Percentiles rank a stretch among this genome's conserved stretches.
Conservation (phyloP, 2,888 invertebrate species). For the Amphimallon solstitiale region DNA sequence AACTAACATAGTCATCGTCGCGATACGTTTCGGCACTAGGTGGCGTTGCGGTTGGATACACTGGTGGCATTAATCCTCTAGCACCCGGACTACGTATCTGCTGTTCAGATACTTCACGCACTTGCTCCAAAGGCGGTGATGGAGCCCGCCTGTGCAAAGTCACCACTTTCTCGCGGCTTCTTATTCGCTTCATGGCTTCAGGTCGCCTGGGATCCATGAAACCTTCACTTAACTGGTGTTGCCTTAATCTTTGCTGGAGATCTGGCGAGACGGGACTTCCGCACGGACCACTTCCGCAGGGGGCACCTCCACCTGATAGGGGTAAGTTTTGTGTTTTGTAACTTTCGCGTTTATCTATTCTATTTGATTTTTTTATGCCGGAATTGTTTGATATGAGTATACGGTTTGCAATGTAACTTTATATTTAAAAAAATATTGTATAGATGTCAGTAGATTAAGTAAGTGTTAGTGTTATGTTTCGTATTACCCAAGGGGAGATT, state of each 20-base stretch:
- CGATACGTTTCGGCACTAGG: neutral
- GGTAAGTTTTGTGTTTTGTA: conserved; percentile 26
- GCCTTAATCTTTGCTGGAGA: conserved; percentile 10
- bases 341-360: conserved; percentile 14
- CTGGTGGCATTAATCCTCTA: conserved; percentile 16
- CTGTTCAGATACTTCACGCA: conserved; percentile 11
- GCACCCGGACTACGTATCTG: neutral
- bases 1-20: neutral
- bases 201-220: conserved; percentile 30
- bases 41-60: conserved; percentile 14
- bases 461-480: neutral
- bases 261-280: conserved; percentile 32
- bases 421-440: neutral
- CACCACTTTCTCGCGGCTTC: conserved; percentile 14
- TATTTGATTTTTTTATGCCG: conserved; percentile 12
- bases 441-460: neutral
- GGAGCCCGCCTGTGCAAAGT: conserved; percentile 1
- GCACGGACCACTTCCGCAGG: conserved; percentile 1
- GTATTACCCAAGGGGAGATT: no score
- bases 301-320: conserved; percentile 30
- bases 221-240: conserved; percentile 18
- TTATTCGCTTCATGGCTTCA: conserved; percentile 1
- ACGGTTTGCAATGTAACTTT: no score
- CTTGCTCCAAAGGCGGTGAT: neutral
- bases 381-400: neutral